These are phyloP conservation scores for Xerus inauris DNA, from an alignment of 2,113 vertebrate genomes.

Conservation along the genomic window DNA sequence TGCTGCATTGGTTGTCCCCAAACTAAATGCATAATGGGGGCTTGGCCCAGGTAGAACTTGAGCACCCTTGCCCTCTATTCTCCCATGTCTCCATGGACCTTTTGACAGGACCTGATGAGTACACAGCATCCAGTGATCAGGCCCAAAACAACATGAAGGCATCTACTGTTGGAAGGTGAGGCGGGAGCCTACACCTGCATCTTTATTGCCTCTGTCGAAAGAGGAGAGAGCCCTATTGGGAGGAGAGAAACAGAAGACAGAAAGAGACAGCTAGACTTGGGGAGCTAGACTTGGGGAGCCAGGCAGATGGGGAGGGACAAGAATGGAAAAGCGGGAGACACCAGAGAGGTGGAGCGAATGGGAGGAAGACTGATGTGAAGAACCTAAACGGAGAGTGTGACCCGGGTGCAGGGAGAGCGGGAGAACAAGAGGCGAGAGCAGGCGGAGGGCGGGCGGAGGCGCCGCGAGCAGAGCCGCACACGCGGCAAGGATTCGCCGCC, in stretches of 20 bases:
- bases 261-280: not conserved
- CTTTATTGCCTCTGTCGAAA: not conserved
- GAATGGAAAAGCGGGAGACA: too few relatives aligned
- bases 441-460: not conserved
- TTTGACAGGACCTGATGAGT: not conserved
- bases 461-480: not conserved
- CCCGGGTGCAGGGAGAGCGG: not conserved
- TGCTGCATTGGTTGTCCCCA: not conserved
- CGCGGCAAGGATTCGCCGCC: not conserved
- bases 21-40: not conserved
- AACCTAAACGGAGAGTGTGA: too few relatives aligned
- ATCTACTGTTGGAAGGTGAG: not conserved
- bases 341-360: not conserved
- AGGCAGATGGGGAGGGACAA: not conserved
- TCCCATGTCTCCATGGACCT: not conserved
- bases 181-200: not conserved
- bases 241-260: not conserved
- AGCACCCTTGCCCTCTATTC: not conserved
- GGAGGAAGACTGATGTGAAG: not conserved
- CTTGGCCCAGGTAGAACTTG: not conserved
- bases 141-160: not conserved
- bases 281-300: not conserved
- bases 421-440: not conserved
- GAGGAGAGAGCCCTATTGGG: not conserved
- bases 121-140: not conserved